A percentile compares a stretch with the other conserved stretches of the same genome.
Evolutionary conservation across 2,113 vertebrate species (phyloP).

Genomic region (Dermatemys mawii): DNA sequence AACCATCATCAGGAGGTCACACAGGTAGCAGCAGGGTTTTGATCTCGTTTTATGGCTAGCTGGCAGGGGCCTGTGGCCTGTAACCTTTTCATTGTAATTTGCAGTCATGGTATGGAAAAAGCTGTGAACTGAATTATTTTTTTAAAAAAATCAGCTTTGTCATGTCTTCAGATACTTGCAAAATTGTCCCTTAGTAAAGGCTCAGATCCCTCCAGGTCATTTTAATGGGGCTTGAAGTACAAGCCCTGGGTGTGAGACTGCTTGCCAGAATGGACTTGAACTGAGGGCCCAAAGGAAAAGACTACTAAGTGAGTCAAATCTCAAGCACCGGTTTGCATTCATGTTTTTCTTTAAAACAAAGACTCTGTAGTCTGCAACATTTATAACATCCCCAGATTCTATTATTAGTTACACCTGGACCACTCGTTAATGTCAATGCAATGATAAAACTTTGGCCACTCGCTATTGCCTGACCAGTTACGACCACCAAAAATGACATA

Average conservation of each 20-base stretch:
- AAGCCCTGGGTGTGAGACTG: neutral
- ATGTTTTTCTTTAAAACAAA: neutral
- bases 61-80: neutral
- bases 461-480: neutral
- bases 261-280: neutral
- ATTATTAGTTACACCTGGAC: neutral
- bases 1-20: neutral
- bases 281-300: neutral
- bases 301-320: neutral
- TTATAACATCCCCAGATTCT: neutral
- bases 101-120: neutral
- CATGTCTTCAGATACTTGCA: neutral
- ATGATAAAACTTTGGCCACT: neutral
- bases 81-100: neutral
- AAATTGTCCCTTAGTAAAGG: neutral
- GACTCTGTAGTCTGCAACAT: neutral
- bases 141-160: neutral
- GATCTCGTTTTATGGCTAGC: neutral
- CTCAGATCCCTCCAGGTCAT: neutral
- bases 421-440: neutral
- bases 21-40: neutral
- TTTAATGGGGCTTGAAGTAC: neutral
- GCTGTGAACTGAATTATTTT: neutral
- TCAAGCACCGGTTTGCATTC: neutral
- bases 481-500: neutral